A percentile compares a stretch with the other conserved stretches of the same genome.
phyloP scores from a whole-genome alignment of 2,888 invertebrate species.

The Hipparchia sbordonii region DNA sequence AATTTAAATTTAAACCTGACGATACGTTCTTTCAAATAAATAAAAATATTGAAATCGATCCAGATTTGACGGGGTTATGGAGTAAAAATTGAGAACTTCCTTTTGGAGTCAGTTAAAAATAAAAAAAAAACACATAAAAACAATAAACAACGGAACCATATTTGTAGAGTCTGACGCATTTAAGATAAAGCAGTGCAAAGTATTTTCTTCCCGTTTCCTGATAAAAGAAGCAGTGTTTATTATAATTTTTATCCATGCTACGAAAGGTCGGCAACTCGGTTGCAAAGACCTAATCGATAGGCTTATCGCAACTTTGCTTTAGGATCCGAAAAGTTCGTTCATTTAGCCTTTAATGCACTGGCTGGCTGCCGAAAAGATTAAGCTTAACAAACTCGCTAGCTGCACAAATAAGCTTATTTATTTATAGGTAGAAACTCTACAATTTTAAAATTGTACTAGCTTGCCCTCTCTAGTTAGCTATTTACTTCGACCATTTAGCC shows the following conservation, averaged over 20 bases:
- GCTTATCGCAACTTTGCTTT: conserved; percentile 36
- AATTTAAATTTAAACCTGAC: too few species aligned
- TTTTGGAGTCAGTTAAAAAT: too few species aligned
- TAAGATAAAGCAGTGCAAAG: background rate
- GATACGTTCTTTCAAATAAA: too few species aligned
- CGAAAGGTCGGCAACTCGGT: conserved; percentile 15
- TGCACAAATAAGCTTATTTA: conserved; percentile 14
- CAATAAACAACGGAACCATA: too few species aligned
- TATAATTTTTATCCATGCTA: conserved; percentile 11
- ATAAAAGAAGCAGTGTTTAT: background rate
- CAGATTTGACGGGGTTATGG: too few species aligned
- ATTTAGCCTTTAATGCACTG: conserved; percentile 29
- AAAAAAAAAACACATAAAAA: too few species aligned
- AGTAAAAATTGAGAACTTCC: too few species aligned
- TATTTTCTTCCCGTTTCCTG: background rate
- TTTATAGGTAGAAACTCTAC: background rate
- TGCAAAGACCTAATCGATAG: conserved; percentile 35
- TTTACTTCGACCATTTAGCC: too few species aligned
- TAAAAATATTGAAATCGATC: too few species aligned
- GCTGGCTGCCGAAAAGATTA: conserved; percentile 33
- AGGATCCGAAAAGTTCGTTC: conserved; percentile 30
- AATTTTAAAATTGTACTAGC: background rate
- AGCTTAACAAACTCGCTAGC: conserved; percentile 28
- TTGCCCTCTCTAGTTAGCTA: too few species aligned
- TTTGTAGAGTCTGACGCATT: too few species aligned